These are phyloP conservation scores for Pseudotriccus pelzelni DNA, from an alignment of 2,797 vertebrate species.

Conservation along the genomic window DNA sequence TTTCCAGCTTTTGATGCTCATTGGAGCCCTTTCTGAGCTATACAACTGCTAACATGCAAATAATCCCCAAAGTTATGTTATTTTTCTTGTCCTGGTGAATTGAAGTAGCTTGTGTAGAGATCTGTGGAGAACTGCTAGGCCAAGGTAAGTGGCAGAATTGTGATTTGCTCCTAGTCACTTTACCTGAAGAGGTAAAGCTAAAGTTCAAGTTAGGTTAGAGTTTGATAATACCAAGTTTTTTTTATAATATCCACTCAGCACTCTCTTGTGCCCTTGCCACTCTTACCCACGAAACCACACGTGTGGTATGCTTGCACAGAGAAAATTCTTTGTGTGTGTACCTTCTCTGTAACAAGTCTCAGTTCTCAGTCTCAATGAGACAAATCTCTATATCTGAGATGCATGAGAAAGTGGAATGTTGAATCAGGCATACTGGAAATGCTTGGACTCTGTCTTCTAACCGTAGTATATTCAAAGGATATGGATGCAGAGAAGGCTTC, in stretches of 20 bases:
- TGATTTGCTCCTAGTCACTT: neutral
- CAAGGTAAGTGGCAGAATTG: neutral
- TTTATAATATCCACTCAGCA: neutral
- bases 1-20: neutral
- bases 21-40: neutral
- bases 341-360: neutral
- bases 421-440: neutral
- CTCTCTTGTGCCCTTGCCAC: neutral
- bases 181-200: neutral
- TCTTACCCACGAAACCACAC: neutral
- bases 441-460: neutral
- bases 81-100: neutral
- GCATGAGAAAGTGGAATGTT: neutral
- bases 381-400: accelerated
- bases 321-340: neutral
- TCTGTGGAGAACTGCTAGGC: neutral
- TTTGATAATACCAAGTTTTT: neutral
- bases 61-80: neutral
- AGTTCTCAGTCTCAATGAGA: neutral
- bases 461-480: neutral
- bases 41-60: neutral
- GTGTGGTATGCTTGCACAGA: neutral
- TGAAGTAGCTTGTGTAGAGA: neutral
- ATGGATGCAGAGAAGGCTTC: neutral
- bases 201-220: neutral